A percentile compares a stretch with the other conserved stretches of the same genome.
Evolutionary conservation across 1,140 invertebrate species (phyloP).

Genomic region (Megalonaias nervosa): DNA sequence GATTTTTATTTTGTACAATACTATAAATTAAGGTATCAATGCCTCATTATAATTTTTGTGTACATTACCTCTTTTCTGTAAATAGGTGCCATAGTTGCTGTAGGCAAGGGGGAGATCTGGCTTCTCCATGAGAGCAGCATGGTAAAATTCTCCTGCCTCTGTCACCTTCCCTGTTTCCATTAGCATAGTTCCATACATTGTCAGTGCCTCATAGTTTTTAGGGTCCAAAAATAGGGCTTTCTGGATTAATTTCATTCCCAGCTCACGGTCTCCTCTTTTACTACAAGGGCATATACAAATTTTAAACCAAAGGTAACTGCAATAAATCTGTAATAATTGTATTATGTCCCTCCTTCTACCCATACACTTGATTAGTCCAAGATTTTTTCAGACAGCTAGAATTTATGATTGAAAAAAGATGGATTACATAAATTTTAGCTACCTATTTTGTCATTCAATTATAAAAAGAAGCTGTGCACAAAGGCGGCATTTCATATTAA

Average conservation of each 20-base stretch:
- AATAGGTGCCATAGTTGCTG: conserved; percentile 70
- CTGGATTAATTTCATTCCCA: conserved; percentile 44
- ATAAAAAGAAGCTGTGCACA: not conserved
- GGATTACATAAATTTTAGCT: not conserved
- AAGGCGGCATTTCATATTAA: too few species aligned
- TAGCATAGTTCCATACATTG: conserved; percentile 42
- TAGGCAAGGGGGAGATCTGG: conserved; percentile 65
- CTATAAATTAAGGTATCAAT: too few species aligned
- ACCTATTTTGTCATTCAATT: not conserved
- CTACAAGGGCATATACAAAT: conserved; percentile 27
- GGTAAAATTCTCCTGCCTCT: conserved; percentile 47
- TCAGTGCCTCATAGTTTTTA: conserved; percentile 46
- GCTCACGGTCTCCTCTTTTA: conserved; percentile 38
- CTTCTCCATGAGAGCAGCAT: conserved; percentile 38
- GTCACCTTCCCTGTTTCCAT: conserved; percentile 36
- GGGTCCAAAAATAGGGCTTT: conserved; percentile 48
- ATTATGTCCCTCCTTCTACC: not conserved
- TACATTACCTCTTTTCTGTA: conserved; percentile 69
- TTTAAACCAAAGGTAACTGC: not conserved
- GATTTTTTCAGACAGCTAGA: not conserved
- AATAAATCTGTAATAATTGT: not conserved
- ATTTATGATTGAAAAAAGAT: not conserved
- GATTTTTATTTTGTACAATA: too few species aligned
- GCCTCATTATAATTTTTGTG: not conserved
- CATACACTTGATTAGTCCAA: not conserved